A percentile compares a stretch with the other conserved stretches of the same genome.
phyloP scores from a whole-genome alignment of 2,888 invertebrate species.

The Heliconius erato region DNA sequence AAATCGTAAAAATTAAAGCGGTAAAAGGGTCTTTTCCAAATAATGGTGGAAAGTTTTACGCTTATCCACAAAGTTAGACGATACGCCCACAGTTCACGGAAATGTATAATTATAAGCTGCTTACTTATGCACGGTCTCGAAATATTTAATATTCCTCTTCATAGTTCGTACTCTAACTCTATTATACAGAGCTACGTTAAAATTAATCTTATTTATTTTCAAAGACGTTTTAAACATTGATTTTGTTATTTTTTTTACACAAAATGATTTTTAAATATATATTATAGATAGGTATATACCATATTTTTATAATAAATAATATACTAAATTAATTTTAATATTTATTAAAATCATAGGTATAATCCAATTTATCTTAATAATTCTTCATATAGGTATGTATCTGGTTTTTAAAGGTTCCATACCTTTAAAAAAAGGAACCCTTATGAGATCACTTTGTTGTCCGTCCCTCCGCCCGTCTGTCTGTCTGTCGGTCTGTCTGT shows the following conservation, averaged over 20 bases:
- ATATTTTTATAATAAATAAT: too few species aligned
- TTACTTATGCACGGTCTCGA: conserved; percentile 38
- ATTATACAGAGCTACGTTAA: conserved; percentile 15
- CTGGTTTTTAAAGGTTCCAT: too few species aligned
- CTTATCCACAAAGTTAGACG: conserved; percentile 40
- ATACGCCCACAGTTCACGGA: conserved; percentile 39
- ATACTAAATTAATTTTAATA: too few species aligned
- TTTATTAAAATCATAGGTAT: too few species aligned
- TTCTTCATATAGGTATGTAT: too few species aligned
- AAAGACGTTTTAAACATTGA: background rate
- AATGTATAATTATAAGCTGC: conserved; percentile 41
- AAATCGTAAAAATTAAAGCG: conserved; percentile 27
- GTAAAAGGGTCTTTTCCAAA: conserved; percentile 31
- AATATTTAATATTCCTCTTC: conserved; percentile 29
- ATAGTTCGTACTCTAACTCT: conserved; percentile 15
- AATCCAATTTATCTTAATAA: too few species aligned
- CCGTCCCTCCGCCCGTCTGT: too few species aligned
- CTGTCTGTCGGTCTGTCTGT: too few species aligned
- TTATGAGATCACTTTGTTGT: too few species aligned
- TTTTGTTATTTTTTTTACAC: too few species aligned
- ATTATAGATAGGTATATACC: background rate
- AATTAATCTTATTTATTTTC: conserved; percentile 12
- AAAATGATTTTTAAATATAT: background rate
- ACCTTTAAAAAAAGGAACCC: too few species aligned
- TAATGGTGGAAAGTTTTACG: conserved; percentile 38